These are phyloP conservation scores for Manduca sexta DNA, from an alignment of 1,140 invertebrate genomes.

Conservation along the genomic window DNA sequence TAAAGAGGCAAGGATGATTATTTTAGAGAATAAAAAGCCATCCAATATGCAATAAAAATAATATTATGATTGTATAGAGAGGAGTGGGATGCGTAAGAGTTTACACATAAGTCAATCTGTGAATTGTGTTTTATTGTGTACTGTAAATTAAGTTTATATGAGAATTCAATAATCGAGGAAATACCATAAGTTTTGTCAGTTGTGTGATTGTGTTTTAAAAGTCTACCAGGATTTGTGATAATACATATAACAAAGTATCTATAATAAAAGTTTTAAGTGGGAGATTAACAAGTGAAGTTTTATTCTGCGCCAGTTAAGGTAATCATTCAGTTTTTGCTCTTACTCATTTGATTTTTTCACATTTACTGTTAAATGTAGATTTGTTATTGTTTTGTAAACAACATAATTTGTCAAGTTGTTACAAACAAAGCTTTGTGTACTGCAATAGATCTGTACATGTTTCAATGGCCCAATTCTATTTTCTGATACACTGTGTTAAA, in stretches of 20 bases:
- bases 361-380: slow-evolving; percentile 1
- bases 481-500: not conserved
- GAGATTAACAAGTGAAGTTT: slow-evolving; percentile 72
- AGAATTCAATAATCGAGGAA: slow-evolving; percentile 68
- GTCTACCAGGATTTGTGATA: slow-evolving; percentile 76
- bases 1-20: slow-evolving; percentile 59
- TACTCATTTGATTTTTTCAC: not conserved
- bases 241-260: slow-evolving; percentile 75
- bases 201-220: slow-evolving; percentile 74
- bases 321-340: slow-evolving; percentile 20
- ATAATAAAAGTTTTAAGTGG: slow-evolving; percentile 75
- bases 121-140: slow-evolving; percentile 68
- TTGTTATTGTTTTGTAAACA: slow-evolving; percentile 2
- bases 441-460: too few relatives aligned
- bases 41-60: slow-evolving; percentile 67
- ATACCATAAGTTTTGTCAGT: slow-evolving; percentile 70
- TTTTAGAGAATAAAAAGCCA: slow-evolving; percentile 67
- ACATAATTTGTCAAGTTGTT: not conserved
- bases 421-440: not conserved
- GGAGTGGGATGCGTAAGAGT: slow-evolving; percentile 59
- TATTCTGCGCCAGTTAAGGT: slow-evolving; percentile 63
- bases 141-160: slow-evolving; percentile 72
- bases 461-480: too few relatives aligned
- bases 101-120: slow-evolving; percentile 66
- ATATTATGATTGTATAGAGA: slow-evolving; percentile 64